Base-by-base conservation (phyloP, 2,888 invertebrate species). In the Baccha elongata region DNA sequence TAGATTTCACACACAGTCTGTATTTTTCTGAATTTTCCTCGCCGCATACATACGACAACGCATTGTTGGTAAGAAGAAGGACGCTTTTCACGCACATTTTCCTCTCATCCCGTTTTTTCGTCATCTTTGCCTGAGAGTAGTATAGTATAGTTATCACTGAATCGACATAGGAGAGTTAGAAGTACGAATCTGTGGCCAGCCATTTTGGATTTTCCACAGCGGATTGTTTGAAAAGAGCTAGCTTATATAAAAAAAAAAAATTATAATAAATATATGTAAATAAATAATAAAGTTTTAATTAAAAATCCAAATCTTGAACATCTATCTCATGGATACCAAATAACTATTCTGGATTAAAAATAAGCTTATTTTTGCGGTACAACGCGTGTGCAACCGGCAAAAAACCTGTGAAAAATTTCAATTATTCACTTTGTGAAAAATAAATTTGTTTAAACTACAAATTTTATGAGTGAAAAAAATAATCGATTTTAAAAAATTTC, bases 141-240 rank as follows among this genome's bases (percentile, higher is more conserved):
- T 78, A n/a, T n/a, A n/a, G n/a, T n/a, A n/a, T n/a, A 68, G 64
- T 78, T 83, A 83, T 78, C 83, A 73, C 23, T 68, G 64, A 73
- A 78, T 73, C 78, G 68, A 50, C 78, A 78, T 58, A 68, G 35
- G 76, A 78, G 72, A 83, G 64, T 50, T 68, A 67, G 64, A 78
- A 67, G 48, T 73, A 78, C 55, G 67, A 78, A 78, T 78, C 64
- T 64, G 68, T 23, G 35, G 55, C 78, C 83, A 83, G 83, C 83
- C 83, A 83, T 83, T 78, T 83, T 83, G 78, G 68, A 83, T 83
- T 83, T 78, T 83, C 37, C 72, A 83, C 83, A 15, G 64, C 72
- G 72, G 72, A 72, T 50, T 19, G 29, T 53, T 6, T 29, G 29
- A 65, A 75, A 75, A 52, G n/a, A n/a, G n/a, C n/a, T n/a, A n/a